Base-by-base conservation (phyloP, 2,797 vertebrate genomes). In the Esox masquinongy region DNA sequence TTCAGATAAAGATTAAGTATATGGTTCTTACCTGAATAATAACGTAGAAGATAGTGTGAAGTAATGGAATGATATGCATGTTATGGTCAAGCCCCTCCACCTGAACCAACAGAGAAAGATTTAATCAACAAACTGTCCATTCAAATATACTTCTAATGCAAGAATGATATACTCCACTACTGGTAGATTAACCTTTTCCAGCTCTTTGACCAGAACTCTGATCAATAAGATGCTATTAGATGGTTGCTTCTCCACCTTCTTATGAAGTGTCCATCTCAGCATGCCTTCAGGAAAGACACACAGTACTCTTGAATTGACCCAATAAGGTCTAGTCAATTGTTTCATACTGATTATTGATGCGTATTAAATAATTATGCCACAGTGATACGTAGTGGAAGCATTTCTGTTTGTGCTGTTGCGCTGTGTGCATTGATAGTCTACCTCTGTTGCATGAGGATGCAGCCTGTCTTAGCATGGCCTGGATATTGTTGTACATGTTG, bases 241-340 rank as follows among this genome's bases (percentile, higher is more conserved):
- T 0, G 95, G 96, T 68, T 94, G 91, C 24, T 90, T 85, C 47
- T 96, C 94, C 0, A 94, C 85, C 77, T 92, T 96, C 91, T 95
- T 96, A 63, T 97, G 95, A 63, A 97, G 83, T 11, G 91, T 95
- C 96, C 95, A 97, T 61, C 95, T 89, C 82, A 95, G 85, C 93
- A 95, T 93, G 49, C 95, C 96, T 97, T 19, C 56, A 81, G 31
- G 56, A 79, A 29, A 39, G 56, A 63, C 19, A 74, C 2, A 22
- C 50, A 51, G 17, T 16, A 15, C 16, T 19, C 15, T 5, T 51
- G 50, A 19, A 51, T 51, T 51, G 4, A 19, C 50, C 16, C 19
- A 16, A 51, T 51, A 6, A 51, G 16, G 49, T 50, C 49, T 50
- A 50, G 16, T 51, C 5, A 19, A 51, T 51, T 5, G 49, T 50